These are phyloP conservation scores for Nymphalis io DNA, from an alignment of 1,140 invertebrate genomes.

Conservation along the genomic window DNA sequence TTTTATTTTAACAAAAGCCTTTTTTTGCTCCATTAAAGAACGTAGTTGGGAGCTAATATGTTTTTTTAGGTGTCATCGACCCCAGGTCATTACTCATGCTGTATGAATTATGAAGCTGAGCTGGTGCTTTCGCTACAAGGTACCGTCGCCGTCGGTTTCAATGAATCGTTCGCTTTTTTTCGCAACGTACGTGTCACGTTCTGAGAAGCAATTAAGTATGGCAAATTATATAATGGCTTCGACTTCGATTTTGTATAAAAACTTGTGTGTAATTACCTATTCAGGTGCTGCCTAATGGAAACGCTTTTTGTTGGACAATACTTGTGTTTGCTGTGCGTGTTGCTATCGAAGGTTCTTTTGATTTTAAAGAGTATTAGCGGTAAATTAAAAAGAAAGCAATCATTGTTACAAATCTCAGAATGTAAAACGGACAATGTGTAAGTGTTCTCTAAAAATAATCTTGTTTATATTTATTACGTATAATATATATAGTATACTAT, in stretches of 20 bases:
- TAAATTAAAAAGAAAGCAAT: too few relatives aligned
- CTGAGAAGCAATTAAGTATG: constrained; percentile 38
- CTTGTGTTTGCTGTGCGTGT: too few relatives aligned
- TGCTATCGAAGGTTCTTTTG: background rate
- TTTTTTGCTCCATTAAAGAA: constrained; percentile 32
- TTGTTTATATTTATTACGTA: too few relatives aligned
- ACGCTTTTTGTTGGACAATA: background rate
- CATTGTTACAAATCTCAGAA: too few relatives aligned
- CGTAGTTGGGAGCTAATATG: constrained; percentile 16
- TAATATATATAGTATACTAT: too few relatives aligned
- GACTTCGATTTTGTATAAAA: constrained; percentile 14
- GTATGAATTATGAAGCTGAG: constrained; percentile 44
- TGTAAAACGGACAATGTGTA: too few relatives aligned
- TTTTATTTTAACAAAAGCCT: constrained; percentile 7
- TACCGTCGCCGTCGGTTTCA: constrained; percentile 28
- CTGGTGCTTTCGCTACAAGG: constrained; percentile 40
- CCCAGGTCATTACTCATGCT: constrained; percentile 43
- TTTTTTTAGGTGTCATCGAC: constrained; percentile 29
- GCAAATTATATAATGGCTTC: constrained; percentile 40
- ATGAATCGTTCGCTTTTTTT: constrained; percentile 13
- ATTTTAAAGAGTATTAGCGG: too few relatives aligned
- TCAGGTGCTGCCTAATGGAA: constrained; percentile 14
- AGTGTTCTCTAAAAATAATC: too few relatives aligned
- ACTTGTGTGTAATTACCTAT: constrained; percentile 14
- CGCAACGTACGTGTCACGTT: constrained; percentile 37